These are phyloP conservation scores for Athripsodes cinereus DNA, from an alignment of 2,888 invertebrate species.

Conservation along the genomic window DNA sequence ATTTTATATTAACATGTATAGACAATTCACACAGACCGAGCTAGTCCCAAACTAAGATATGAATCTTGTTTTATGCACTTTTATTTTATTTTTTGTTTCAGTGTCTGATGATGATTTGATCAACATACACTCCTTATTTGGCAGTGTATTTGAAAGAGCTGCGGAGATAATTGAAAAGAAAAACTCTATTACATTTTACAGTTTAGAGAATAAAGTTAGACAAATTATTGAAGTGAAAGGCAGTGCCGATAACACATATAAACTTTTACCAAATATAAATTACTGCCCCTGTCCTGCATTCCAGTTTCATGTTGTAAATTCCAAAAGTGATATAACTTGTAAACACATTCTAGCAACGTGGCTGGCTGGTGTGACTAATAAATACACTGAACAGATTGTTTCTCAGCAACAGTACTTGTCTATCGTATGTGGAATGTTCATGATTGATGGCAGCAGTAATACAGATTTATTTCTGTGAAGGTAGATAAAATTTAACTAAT, in stretches of 20 bases:
- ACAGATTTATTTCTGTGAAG: not conserved
- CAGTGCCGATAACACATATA: conserved; percentile 50
- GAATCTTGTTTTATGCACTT: too few species aligned
- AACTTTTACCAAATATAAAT: conserved; percentile 56
- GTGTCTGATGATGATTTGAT: conserved; percentile 54
- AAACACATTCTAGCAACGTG: conserved; percentile 62
- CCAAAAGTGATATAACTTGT: conserved; percentile 50
- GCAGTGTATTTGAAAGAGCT: conserved; percentile 51
- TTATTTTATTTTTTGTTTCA: conserved; percentile 35
- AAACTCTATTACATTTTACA: conserved; percentile 45
- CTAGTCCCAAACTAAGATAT: too few species aligned
- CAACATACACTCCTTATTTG: conserved; percentile 54
- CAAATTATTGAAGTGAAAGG: conserved; percentile 54
- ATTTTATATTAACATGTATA: too few species aligned
- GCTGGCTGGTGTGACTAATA: conserved; percentile 46
- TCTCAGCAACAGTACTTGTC: conserved; percentile 44
- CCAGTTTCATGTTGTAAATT: conserved; percentile 49
- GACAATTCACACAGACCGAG: too few species aligned
- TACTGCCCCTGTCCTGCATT: conserved; percentile 65
- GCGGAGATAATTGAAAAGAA: conserved; percentile 57
- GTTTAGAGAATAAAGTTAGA: conserved; percentile 37
- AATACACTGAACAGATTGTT: conserved; percentile 40
- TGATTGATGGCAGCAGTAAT: conserved; percentile 4
- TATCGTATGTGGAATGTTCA: conserved; percentile 28
- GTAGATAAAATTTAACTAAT: too few species aligned